These are phyloP conservation scores for Siderastrea radians DNA, from an alignment of 92 coral and sea anemone genomes.

Conservation along the genomic window DNA sequence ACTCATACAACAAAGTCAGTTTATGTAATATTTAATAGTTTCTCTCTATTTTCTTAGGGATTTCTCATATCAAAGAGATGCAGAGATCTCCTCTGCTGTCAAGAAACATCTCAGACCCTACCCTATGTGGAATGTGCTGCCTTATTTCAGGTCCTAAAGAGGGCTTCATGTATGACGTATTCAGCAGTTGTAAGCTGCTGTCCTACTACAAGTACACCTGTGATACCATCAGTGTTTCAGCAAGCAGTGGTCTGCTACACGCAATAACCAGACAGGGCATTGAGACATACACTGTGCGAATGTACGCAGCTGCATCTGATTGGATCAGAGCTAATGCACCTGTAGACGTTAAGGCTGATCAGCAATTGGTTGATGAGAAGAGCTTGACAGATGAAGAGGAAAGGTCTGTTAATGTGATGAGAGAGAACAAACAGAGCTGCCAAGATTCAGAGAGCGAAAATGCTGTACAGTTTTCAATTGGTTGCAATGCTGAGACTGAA, in stretches of 20 bases:
- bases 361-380: background rate
- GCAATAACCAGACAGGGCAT: constrained; percentile 89
- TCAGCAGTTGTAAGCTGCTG: constrained; percentile 68
- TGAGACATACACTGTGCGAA: constrained; percentile 92
- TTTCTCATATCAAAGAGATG: constrained; percentile 49
- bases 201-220: constrained; percentile 85
- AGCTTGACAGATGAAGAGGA: background rate
- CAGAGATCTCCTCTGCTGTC: constrained; percentile 65
- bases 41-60: constrained; percentile 46
- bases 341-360: constrained; percentile 6
- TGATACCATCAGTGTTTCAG: constrained; percentile 83
- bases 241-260: constrained; percentile 81
- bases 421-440: background rate
- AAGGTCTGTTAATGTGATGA: background rate
- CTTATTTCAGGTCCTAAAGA: constrained; percentile 94
- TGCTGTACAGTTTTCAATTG: background rate
- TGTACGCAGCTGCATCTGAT: constrained; percentile 91
- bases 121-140: constrained; percentile 91
- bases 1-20: background rate
- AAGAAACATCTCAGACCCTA: constrained; percentile 46
- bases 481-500: background rate
- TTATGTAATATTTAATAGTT: background rate
- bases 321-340: constrained; percentile 61
- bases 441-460: constrained; percentile 5
- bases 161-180: constrained; percentile 88